Conservation (phyloP, 2,113 vertebrate species). For the Leuciscus idus region DNA sequence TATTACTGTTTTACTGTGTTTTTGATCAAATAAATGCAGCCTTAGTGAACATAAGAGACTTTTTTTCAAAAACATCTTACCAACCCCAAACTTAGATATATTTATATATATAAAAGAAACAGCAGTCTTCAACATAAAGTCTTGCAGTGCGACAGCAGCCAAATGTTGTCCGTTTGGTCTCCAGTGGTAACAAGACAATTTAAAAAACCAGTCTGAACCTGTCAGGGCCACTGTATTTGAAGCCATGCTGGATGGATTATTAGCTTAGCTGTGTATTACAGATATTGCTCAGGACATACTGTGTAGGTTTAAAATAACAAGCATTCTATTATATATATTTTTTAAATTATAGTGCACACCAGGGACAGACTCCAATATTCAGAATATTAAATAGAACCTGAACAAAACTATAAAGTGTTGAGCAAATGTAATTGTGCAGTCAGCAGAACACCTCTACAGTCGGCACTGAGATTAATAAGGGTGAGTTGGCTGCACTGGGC, state of each 20-base stretch:
- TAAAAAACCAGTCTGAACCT: slow-evolving; percentile 38
- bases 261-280: not conserved
- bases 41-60: too few relatives aligned
- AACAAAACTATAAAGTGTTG: not conserved
- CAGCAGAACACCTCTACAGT: not conserved
- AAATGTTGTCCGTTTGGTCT: slow-evolving; percentile 30
- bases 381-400: not conserved
- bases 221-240: slow-evolving; percentile 29
- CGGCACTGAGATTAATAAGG: slow-evolving; percentile 2
- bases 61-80: not conserved
- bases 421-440: slow-evolving; percentile 9
- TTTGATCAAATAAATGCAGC: not conserved
- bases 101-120: not conserved
- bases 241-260: not conserved
- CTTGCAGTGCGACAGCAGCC: not conserved
- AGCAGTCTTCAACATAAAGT: not conserved
- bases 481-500: not conserved
- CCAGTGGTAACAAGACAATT: slow-evolving; percentile 45
- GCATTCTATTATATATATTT: not conserved
- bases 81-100: not conserved
- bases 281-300: not conserved
- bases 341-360: slow-evolving; percentile 25
- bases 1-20: not conserved
- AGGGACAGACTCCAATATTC: not conserved
- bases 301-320: not conserved